Base-by-base conservation (phyloP, 2,113 vertebrate genomes). In the Orthonyx spaldingii region DNA sequence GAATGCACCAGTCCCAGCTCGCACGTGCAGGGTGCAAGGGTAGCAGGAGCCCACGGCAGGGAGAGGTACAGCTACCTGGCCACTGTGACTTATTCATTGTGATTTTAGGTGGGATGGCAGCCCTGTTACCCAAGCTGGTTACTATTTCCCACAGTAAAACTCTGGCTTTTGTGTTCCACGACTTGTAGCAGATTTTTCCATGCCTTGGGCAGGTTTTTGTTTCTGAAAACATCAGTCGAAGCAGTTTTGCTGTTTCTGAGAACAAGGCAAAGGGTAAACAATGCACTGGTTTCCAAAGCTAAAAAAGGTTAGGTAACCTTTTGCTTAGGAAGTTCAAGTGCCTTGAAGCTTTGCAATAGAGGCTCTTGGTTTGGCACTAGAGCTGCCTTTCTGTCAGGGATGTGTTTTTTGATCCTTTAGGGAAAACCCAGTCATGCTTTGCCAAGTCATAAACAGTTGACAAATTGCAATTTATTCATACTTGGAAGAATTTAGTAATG, bases 381-480 rank as follows among this genome's bases (percentile, higher is more conserved):
- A 63, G 6, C 41, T 89, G 68, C 10, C 24, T 89, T 92, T 89
- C 57, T 81, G 77, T 71, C 39, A 84, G 24, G 52, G 84, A 75
- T 89, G 47, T 64, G 50, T 24, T 90, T 89, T 93, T 70, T 39
- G 5, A 9, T 57, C 41, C 77, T 92, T 80, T 28, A 66, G 64
- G 47, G 37, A 87, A 93, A 94, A 87, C 23, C 44, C 44, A 71
- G 65, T 91, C 26, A 68, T 64, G 41, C 32, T 94, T 82, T 92
- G 77, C 80, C 77, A 95, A 78, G 64, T 84, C 91, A 75, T 71
- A 94, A 94, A 87, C 47, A 93, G 68, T 82, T 82, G 72, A 87
- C 71, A 91, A 84, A 49, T 14, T 46, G 17, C 26, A 44, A 63
- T 81, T 84, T 94, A 78, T 92, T 94, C 52, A 30, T 35, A 42